A percentile compares a stretch with the other conserved stretches of the same genome.
These are phyloP conservation scores for Cordilura impudica DNA, from an alignment of 2,888 invertebrate genomes.

Conservation along the genomic window DNA sequence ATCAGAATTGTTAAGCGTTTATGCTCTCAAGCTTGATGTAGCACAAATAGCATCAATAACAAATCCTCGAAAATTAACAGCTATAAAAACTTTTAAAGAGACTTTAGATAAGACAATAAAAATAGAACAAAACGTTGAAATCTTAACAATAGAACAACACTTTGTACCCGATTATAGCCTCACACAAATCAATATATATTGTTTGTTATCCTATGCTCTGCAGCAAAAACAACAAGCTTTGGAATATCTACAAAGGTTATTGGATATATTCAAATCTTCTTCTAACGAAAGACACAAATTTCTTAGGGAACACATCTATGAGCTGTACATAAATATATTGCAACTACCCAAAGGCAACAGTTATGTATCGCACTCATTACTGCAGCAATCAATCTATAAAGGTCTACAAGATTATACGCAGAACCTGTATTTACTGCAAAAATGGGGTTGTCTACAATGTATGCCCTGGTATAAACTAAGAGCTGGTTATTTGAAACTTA, in stretches of 20 bases:
- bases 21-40: slow-evolving; percentile 56
- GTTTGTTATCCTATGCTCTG: slow-evolving; percentile 67
- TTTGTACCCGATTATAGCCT: slow-evolving; percentile 71
- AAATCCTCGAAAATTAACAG: slow-evolving; percentile 65
- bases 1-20: slow-evolving; percentile 67
- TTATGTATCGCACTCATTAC: slow-evolving; percentile 74
- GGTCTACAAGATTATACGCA: slow-evolving; percentile 80
- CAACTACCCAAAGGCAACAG: slow-evolving; percentile 68
- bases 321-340: slow-evolving; percentile 74
- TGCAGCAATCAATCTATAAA: slow-evolving; percentile 76
- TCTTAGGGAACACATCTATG: slow-evolving; percentile 78
- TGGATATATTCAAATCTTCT: slow-evolving; percentile 64
- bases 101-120: slow-evolving; percentile 63
- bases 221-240: slow-evolving; percentile 67
- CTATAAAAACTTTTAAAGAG: slow-evolving; percentile 64
- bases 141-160: slow-evolving; percentile 73
- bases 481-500: slow-evolving; percentile 74
- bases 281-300: slow-evolving; percentile 65
- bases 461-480: slow-evolving; percentile 80
- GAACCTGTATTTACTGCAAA: slow-evolving; percentile 80
- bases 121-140: slow-evolving; percentile 66
- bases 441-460: slow-evolving; percentile 75
- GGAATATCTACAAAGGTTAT: slow-evolving; percentile 65
- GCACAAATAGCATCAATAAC: slow-evolving; percentile 40
- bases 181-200: slow-evolving; percentile 68